These are phyloP conservation scores for Strix aluco DNA, from an alignment of 2,113 vertebrate genomes.

Conservation along the genomic window DNA sequence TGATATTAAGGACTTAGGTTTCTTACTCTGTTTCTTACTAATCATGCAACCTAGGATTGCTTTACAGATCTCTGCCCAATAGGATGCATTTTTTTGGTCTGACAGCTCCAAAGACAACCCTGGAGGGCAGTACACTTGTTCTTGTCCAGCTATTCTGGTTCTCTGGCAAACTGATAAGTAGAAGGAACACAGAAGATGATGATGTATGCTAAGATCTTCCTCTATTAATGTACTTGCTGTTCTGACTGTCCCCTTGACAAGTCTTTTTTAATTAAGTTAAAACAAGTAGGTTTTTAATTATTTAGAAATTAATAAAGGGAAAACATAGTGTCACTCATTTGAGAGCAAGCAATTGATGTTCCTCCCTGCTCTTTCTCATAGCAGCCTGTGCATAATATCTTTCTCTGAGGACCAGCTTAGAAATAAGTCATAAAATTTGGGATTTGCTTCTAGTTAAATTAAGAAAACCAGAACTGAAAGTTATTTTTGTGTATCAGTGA, in stretches of 20 bases:
- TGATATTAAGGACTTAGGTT: neutral
- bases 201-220: neutral
- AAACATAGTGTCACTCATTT: neutral
- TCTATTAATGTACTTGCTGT: neutral
- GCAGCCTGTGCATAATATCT: neutral
- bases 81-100: neutral
- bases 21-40: neutral
- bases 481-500: neutral
- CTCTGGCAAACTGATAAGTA: neutral
- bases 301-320: conserved; percentile 16
- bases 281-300: neutral
- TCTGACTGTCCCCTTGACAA: neutral
- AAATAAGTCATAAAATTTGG: neutral
- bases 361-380: neutral
- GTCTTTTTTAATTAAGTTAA: conserved; percentile 3
- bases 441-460: neutral
- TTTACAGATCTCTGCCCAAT: neutral
- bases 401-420: neutral
- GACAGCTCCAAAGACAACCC: neutral
- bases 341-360: neutral
- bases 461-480: neutral
- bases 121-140: neutral
- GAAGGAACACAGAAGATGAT: neutral
- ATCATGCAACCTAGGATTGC: neutral
- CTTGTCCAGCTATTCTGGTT: neutral